Percentiles rank a stretch among this genome's conserved stretches.
Evolutionary conservation across 2,797 vertebrate species (phyloP).

Genomic region (Tauraco hartlaubi): DNA sequence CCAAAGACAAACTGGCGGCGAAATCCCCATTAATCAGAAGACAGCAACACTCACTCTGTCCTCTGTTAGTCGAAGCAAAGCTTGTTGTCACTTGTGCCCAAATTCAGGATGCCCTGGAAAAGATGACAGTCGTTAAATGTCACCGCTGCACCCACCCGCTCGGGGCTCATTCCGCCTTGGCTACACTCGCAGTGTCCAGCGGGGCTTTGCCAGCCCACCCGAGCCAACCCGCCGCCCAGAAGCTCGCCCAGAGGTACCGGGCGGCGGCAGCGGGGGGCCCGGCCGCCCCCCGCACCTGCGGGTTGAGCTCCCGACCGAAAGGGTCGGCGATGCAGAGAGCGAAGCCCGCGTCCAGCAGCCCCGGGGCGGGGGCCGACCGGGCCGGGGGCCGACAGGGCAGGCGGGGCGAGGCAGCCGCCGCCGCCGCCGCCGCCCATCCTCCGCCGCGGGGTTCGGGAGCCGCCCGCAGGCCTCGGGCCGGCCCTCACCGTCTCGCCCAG

Average conservation of each 20-base stretch:
- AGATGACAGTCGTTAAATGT: background rate
- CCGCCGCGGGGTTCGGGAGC: background rate
- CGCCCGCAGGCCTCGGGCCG: background rate
- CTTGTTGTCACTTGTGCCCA: constrained; percentile 90
- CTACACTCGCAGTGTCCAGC: rapidly evolving
- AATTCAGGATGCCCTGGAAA: constrained; percentile 85
- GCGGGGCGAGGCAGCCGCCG: no score
- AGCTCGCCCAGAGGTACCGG: no score
- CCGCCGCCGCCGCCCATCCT: background rate
- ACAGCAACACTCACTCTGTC: constrained; percentile 78
- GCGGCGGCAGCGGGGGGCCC: no score
- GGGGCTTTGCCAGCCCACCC: background rate
- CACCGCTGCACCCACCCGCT: background rate
- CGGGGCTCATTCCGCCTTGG: rapidly evolving
- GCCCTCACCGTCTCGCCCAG: background rate
- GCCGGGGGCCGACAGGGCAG: background rate
- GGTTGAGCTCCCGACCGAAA: background rate
- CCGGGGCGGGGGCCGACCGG: background rate
- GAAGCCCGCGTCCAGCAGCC: background rate
- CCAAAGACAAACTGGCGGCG: background rate
- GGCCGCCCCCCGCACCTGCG: background rate
- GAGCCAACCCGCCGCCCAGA: background rate
- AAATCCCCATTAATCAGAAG: background rate
- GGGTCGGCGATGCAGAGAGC: background rate
- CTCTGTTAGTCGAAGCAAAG: constrained; percentile 84